Evolutionary conservation across 2,113 vertebrate genomes (phyloP).

Genomic region (Pica pica): DNA sequence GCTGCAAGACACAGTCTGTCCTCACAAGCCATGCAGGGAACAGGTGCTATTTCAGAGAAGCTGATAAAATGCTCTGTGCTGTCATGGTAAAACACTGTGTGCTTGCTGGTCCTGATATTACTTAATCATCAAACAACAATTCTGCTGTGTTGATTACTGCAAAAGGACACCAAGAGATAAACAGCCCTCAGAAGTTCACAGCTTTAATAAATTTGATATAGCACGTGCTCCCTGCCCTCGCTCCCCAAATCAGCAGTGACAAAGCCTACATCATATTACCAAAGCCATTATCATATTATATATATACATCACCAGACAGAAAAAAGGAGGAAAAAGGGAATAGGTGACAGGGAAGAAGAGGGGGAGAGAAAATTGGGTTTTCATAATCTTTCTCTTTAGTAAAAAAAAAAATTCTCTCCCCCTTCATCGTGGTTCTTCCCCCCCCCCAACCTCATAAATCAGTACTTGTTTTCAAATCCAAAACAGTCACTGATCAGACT

Average conservation of each 20-base stretch:
- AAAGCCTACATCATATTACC: background rate
- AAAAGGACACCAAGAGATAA: background rate
- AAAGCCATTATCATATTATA: background rate
- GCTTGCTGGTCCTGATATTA: background rate
- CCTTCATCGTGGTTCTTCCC: fast-evolving
- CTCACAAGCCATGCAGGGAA: background rate
- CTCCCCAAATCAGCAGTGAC: background rate
- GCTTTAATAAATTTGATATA: background rate
- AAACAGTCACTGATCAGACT: background rate
- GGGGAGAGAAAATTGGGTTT: fast-evolving
- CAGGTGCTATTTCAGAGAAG: background rate
- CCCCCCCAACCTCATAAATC: background rate
- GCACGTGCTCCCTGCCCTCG: background rate
- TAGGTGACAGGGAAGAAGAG: background rate
- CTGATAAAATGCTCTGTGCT: background rate
- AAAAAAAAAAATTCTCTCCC: background rate
- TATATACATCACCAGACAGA: background rate
- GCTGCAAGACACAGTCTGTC: background rate
- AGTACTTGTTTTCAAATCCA: background rate
- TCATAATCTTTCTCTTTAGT: background rate
- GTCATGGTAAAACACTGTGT: background rate
- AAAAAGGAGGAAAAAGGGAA: background rate
- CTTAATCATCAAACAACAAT: background rate
- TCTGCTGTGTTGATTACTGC: background rate
- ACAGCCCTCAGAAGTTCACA: background rate